phyloP scores from a whole-genome alignment of 2,113 vertebrate species.

The Bos javanicus region DNA sequence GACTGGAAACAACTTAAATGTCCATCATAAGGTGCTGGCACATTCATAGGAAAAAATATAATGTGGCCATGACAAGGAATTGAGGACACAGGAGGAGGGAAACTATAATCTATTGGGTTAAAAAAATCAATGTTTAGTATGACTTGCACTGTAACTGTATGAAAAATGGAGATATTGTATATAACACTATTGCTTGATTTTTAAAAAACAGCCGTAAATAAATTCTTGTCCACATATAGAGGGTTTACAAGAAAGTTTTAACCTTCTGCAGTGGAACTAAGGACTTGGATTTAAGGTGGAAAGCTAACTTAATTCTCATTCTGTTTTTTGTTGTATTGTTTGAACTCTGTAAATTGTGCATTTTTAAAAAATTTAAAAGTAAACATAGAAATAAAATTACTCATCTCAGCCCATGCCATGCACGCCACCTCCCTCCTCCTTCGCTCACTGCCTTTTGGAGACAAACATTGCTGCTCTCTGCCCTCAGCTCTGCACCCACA shows the following conservation, averaged over 20 bases:
- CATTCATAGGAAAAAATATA: not conserved
- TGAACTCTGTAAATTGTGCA: not conserved
- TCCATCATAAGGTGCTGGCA: not conserved
- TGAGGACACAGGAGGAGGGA: not conserved
- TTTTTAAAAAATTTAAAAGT: not conserved
- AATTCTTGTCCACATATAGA: not conserved
- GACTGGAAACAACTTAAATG: not conserved
- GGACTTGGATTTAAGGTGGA: too few relatives aligned
- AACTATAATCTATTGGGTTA: not conserved
- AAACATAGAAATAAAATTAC: not conserved
- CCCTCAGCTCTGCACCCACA: not conserved
- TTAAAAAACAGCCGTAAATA: not conserved
- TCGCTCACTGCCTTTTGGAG: not conserved
- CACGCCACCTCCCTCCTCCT: accelerated
- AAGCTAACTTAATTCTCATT: not conserved
- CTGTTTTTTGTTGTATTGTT: not conserved
- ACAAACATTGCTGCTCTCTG: not conserved
- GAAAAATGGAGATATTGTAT: not conserved
- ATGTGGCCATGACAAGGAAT: not conserved
- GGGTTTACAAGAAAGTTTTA: not conserved
- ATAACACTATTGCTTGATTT: not conserved
- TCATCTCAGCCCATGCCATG: not conserved
- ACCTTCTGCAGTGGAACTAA: not conserved
- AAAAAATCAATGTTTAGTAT: not conserved
- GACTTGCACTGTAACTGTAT: not conserved